A percentile compares a stretch with the other conserved stretches of the same genome.
phyloP scores from a whole-genome alignment of 2,797 vertebrate genomes.

The Cercopithecus diana region DNA sequence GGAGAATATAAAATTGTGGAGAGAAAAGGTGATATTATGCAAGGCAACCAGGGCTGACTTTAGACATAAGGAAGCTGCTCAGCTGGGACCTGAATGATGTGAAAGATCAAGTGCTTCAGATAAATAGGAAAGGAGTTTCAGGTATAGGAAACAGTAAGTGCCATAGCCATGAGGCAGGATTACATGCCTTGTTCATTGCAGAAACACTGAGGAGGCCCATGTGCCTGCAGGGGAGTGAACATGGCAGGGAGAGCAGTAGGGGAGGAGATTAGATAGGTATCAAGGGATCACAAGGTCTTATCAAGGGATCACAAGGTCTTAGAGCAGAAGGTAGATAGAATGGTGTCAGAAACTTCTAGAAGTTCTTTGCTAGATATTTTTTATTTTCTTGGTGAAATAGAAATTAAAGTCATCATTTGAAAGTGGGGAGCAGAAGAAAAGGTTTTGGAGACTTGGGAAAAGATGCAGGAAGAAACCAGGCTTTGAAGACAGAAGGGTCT shows the following conservation, averaged over 20 bases:
- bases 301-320: fast-evolving
- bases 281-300: fast-evolving
- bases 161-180: background rate
- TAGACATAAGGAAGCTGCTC: background rate
- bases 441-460: background rate
- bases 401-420: background rate
- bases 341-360: background rate
- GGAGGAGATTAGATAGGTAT: too few relatives aligned
- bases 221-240: background rate
- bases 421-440: background rate
- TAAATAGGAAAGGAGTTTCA: background rate
- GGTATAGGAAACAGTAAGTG: background rate
- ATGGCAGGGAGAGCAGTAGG: fast-evolving
- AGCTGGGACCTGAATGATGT: background rate
- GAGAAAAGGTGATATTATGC: background rate
- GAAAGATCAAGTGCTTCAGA: background rate
- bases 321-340: background rate
- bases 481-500: background rate
- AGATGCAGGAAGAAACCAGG: background rate
- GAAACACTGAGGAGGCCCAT: background rate
- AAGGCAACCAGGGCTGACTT: background rate
- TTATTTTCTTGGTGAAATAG: background rate
- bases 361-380: background rate
- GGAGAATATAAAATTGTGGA: background rate
- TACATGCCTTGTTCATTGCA: background rate